Base-by-base conservation (phyloP, 2,113 vertebrate genomes). In the Nannobrachium achirus region DNA sequence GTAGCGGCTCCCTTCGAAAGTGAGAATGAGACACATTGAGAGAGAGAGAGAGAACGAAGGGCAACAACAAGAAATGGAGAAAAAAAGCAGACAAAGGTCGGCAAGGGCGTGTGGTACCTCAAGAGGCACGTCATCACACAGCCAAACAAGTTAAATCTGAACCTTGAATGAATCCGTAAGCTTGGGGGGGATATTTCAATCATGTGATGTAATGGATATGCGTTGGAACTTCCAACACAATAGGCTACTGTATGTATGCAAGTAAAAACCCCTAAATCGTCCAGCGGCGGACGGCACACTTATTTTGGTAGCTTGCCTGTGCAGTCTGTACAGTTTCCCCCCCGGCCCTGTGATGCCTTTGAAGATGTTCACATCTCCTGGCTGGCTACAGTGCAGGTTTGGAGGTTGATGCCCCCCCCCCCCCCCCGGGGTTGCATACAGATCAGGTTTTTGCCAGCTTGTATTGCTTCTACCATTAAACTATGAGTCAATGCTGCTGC, bases 221-320 rank as follows among this genome's bases (percentile, higher is more conserved):
- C 62, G 73, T 33, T 76, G 82, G n/a, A 77, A 81, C 76, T 76
- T 53, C 75, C 73, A 83, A 77, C 85, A 86, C 83, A 90, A 89
- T 66, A 66, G 73, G 68, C 80, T 86, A 86, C 82, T 83, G 85
- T 88, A 75, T 9, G 53, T 69, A 56, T 20, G 48, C 65, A 74
- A 64, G 66, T 71, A 78, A 79, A 65, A 61, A 69, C 69, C 73
- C 75, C 40, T 73, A 86, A 82, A 77, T 78, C 49, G 73, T 73
- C 75, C 73, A 73, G 73, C 56, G 4, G 56, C 48, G 63, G 25
- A 33, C 25, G 25, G 71, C 63, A 53, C 70, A 73, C 72, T 87
- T 64, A 59, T 78, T 71, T 71, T 64, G 65, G 76, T 71, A 72
- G 51, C 71, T 59, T 74, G 52, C 58, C 74, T 71, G 51, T 51